Conservation (phyloP, 1,140 invertebrate genomes). For the Caenorhabditis brenneri region DNA sequence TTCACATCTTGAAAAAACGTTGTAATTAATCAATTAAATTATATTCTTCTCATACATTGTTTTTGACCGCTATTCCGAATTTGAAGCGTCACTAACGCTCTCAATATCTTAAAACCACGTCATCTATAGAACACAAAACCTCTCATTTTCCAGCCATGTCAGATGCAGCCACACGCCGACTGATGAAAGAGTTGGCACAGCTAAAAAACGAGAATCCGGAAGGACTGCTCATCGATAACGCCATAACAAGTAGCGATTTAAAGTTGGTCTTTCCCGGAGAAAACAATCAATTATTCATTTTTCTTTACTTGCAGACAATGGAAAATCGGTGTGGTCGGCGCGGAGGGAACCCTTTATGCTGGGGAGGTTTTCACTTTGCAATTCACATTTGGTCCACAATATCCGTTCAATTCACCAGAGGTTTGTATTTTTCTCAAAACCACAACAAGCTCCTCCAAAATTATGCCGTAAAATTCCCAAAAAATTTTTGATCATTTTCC, state of each 20-base stretch:
- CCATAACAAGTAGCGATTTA: conserved; percentile 20
- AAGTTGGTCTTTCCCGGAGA: conserved; percentile 28
- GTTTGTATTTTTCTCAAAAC: too few relatives aligned
- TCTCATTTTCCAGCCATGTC: conserved; percentile 8
- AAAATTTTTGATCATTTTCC: too few relatives aligned
- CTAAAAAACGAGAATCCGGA: conserved; percentile 46
- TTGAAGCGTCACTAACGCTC: too few relatives aligned
- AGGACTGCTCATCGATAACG: conserved; percentile 41
- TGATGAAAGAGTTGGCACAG: conserved; percentile 55
- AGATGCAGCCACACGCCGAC: conserved; percentile 54
- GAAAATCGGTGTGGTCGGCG: conserved; percentile 80
- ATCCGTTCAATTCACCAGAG: conserved; percentile 96
- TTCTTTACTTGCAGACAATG: conserved; percentile 42
- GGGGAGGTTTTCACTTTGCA: conserved; percentile 91
- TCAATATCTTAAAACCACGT: too few relatives aligned
- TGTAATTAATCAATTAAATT: too few relatives aligned
- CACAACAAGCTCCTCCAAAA: too few relatives aligned
- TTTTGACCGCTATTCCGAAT: too few relatives aligned
- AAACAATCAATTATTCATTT: background rate
- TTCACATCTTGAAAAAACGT: too few relatives aligned
- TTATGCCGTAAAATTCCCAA: too few relatives aligned
- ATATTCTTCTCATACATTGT: too few relatives aligned
- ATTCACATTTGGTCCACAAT: conserved; percentile 94
- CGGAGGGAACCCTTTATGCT: conserved; percentile 88
- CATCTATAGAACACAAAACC: too few relatives aligned